Conservation (phyloP, 2,113 vertebrate species). For the Leptocoma aspasia region DNA sequence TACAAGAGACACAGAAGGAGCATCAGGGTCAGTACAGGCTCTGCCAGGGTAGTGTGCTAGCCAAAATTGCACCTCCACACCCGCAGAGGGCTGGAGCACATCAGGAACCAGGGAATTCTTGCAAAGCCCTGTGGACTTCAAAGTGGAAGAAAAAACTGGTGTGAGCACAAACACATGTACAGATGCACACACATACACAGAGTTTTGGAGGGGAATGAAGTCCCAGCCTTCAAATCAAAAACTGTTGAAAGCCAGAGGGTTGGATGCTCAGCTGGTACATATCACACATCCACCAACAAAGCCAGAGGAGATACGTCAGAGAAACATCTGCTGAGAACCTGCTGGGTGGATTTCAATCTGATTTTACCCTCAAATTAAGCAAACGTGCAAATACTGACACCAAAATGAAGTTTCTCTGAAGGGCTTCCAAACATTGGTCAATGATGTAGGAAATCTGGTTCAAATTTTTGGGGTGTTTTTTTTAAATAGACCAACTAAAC, state of each 20-base stretch:
- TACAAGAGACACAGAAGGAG: not conserved
- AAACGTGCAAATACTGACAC: conserved; percentile 23
- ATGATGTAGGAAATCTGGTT: not conserved
- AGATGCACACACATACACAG: not conserved
- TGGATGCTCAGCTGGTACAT: not conserved
- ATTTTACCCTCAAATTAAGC: not conserved
- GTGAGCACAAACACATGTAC: not conserved
- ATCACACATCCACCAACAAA: not conserved
- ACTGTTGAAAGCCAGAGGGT: not conserved
- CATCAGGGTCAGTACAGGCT: not conserved
- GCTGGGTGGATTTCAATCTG: not conserved
- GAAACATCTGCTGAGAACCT: conserved; percentile 20
- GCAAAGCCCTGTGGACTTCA: not conserved
- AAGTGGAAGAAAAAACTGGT: not conserved
- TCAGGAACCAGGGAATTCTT: not conserved
- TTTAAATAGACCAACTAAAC: not conserved
- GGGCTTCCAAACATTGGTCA: not conserved
- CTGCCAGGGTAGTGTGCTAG: not conserved
- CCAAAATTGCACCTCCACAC: not conserved
- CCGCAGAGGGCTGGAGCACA: not conserved
- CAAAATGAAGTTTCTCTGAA: not conserved
- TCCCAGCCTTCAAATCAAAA: conserved; percentile 15
- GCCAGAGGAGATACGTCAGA: not conserved
- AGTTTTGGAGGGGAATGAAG: not conserved
- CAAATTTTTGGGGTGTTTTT: not conserved